phyloP scores from a whole-genome alignment of 1,140 invertebrate species.

The Apis cerana region DNA sequence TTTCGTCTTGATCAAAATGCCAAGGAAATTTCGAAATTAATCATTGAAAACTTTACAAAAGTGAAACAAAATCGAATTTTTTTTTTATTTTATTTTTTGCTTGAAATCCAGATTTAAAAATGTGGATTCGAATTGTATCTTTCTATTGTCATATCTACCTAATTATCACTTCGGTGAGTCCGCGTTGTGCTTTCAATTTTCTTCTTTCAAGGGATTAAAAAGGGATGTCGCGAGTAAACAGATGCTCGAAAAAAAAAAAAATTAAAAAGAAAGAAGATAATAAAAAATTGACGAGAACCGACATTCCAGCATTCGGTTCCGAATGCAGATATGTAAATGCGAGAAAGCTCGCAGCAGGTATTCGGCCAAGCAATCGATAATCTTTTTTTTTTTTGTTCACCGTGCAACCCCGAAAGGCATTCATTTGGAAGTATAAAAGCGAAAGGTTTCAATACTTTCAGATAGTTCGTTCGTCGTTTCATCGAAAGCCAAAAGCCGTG shows the following conservation, averaged over 20 bases:
- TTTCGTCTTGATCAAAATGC: no score
- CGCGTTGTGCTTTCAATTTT: slow-evolving; percentile 12
- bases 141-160: slow-evolving; percentile 37
- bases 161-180: slow-evolving; percentile 55
- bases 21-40: not conserved
- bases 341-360: slow-evolving; percentile 11
- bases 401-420: not conserved
- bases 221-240: not conserved
- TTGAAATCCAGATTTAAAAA: slow-evolving; percentile 60
- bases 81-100: slow-evolving; percentile 49
- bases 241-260: no score
- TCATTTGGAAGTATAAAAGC: not conserved
- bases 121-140: slow-evolving; percentile 42
- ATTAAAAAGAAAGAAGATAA: not conserved
- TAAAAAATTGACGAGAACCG: not conserved
- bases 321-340: slow-evolving; percentile 14
- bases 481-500: not conserved
- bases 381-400: slow-evolving; percentile 16
- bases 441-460: not conserved
- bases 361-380: slow-evolving; percentile 30
- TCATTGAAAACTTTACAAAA: no score
- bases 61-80: slow-evolving; percentile 69
- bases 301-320: not conserved
- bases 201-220: slow-evolving; percentile 14
- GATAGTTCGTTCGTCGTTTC: not conserved